phyloP scores from a whole-genome alignment of 2,797 vertebrate species.

The Pogoniulus pusillus region DNA sequence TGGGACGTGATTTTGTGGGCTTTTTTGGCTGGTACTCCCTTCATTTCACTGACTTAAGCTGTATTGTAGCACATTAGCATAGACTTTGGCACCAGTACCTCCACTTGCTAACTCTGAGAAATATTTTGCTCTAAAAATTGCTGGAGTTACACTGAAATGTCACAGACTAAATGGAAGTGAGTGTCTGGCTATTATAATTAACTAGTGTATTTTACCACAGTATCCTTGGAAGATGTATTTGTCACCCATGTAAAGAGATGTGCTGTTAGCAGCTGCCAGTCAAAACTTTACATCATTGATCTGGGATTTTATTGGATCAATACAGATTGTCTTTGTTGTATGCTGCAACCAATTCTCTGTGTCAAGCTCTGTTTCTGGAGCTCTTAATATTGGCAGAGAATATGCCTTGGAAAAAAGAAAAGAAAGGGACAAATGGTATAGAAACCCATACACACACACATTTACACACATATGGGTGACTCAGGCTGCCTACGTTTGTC shows the following conservation, averaged over 20 bases:
- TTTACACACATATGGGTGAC: constrained; percentile 50
- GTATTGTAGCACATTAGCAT: accelerated
- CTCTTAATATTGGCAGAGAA: constrained; percentile 29
- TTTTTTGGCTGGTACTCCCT: neutral
- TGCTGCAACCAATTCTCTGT: constrained; percentile 1
- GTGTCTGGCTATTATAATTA: neutral
- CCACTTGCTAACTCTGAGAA: neutral
- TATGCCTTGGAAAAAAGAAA: constrained; percentile 6
- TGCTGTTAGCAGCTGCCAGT: constrained; percentile 5
- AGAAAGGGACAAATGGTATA: constrained; percentile 49
- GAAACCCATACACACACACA: neutral
- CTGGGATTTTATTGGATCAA: constrained; percentile 37
- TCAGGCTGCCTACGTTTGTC: constrained; percentile 57
- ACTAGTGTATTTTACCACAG: neutral
- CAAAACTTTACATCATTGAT: constrained; percentile 51
- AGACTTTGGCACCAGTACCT: neutral
- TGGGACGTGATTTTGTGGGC: neutral
- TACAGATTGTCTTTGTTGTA: constrained; percentile 28
- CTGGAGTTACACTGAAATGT: neutral
- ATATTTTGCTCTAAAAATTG: neutral
- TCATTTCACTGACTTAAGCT: neutral
- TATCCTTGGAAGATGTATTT: neutral
- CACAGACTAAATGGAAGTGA: neutral
- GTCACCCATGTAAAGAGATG: neutral
- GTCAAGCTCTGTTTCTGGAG: neutral